Evolutionary conservation across 2,888 invertebrate species (phyloP), one percentile per base, ranked within the genome.

Genomic region (Thymelicus acteon): DNA sequence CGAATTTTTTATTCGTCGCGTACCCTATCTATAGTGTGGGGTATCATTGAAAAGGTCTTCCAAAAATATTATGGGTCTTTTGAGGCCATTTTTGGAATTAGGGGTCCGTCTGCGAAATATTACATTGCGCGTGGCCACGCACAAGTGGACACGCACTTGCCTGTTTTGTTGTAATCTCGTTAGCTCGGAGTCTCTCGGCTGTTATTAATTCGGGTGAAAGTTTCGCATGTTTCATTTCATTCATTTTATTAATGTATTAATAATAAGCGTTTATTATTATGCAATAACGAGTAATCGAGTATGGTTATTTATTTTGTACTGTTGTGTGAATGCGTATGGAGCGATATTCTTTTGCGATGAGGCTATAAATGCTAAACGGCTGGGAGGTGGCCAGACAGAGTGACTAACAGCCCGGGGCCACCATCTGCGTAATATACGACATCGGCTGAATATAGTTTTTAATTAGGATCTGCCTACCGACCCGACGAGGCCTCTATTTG

Each of bases 391-490:
- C 81, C 88, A 83, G 83, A 77, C 85, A 74, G 80, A 82, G 85
- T 87, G 87, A 86, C 82, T 85, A 86, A 88, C 82, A 77, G 86
- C 90, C 87, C 77, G 77, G 82, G 85, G 89, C 86, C 84, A 79
- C 83, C 82, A 84, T 83, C 82, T 81, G 82, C 81, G 85, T 88
- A 89, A 89, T 86, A 89, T 86, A 90, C 87, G 88, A 83, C 84
- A 82, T 84, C 82, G 83, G 79, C 82, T 85, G 86, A 82, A 83
- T 90, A 90, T 88, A 89, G 87, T 89, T 92, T 91, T 91, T 91
- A 92, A 92, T 92, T 91, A 90, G 89, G 85, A 86, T 82, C 89
- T 85, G 87, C 87, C 86, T 85, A 85, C 88, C 88, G 85, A 86
- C 81, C 82, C 79, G 79, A 82, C 84, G 80, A 82, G 84, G 80